These are phyloP conservation scores for Eupsilia transversa DNA, from an alignment of 2,888 invertebrate genomes.

Conservation along the genomic window DNA sequence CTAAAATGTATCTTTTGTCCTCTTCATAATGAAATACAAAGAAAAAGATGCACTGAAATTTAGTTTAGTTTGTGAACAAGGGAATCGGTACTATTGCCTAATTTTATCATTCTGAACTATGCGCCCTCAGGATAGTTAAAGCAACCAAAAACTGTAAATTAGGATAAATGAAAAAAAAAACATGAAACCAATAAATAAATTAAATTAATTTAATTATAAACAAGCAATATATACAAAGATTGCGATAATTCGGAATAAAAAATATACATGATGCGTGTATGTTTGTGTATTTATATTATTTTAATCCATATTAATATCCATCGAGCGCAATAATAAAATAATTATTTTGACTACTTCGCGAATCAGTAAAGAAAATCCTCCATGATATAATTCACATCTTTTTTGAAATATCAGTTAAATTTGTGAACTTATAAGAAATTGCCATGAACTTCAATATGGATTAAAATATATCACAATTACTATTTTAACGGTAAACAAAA, in stretches of 20 bases:
- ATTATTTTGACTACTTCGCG: neutral
- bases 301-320: constrained; percentile 35
- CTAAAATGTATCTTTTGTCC: too few relatives aligned
- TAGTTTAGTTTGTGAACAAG: too few relatives aligned
- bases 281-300: constrained; percentile 28
- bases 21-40: too few relatives aligned
- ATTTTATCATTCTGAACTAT: neutral
- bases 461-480: constrained; percentile 34
- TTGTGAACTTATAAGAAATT: neutral
- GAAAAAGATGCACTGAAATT: too few relatives aligned
- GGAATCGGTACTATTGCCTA: too few relatives aligned
- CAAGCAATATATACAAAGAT: constrained; percentile 66
- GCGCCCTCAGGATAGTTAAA: too few relatives aligned
- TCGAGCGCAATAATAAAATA: neutral
- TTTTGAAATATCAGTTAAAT: too few relatives aligned
- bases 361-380: neutral
- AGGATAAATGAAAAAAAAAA: constrained; percentile 21
- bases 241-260: constrained; percentile 60
- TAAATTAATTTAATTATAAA: constrained; percentile 65
- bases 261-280: constrained; percentile 48
- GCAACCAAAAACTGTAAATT: neutral
- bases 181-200: constrained; percentile 53
- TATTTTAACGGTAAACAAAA: constrained; percentile 40
- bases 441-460: constrained; percentile 10
- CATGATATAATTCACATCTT: neutral